Percentiles rank a stretch among this genome's conserved stretches.
Evolutionary conservation across 53 echinoderm and acorn worm genomes (phyloP).

Genomic region (Apostichopus leukothele): DNA sequence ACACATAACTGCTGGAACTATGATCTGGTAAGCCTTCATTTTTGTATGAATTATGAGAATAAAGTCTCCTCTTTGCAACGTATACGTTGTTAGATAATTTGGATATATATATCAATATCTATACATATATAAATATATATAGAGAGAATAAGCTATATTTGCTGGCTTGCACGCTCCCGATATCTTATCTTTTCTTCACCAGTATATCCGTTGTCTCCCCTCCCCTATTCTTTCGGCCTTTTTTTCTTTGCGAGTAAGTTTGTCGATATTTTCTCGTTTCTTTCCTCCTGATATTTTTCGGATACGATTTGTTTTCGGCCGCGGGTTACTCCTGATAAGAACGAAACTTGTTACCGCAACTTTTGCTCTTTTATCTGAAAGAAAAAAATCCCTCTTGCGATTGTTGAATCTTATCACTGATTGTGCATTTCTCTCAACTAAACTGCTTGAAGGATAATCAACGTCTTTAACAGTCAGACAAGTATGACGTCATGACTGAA

Average conservation of each 20-base stretch:
- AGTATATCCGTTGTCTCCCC: background rate
- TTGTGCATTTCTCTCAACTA: conserved; percentile 19
- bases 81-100: no score
- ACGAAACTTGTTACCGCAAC: background rate
- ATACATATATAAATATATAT: background rate
- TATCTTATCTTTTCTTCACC: background rate
- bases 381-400: background rate
- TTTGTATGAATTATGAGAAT: no score
- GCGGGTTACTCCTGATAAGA: conserved; percentile 2
- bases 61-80: no score
- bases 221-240: background rate
- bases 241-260: background rate
- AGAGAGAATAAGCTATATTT: background rate
- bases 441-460: conserved; percentile 25
- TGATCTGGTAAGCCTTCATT: conserved; percentile 36
- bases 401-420: background rate
- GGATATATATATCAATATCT: no score
- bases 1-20: conserved; percentile 37
- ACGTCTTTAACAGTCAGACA: conserved; percentile 17
- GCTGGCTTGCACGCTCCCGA: no score
- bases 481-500: background rate
- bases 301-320: background rate
- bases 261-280: background rate
- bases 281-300: background rate
- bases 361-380: background rate